Evolutionary conservation across 1,140 invertebrate genomes (phyloP), one percentile per base, ranked within the genome.

Genomic region (Sinella curviseta): DNA sequence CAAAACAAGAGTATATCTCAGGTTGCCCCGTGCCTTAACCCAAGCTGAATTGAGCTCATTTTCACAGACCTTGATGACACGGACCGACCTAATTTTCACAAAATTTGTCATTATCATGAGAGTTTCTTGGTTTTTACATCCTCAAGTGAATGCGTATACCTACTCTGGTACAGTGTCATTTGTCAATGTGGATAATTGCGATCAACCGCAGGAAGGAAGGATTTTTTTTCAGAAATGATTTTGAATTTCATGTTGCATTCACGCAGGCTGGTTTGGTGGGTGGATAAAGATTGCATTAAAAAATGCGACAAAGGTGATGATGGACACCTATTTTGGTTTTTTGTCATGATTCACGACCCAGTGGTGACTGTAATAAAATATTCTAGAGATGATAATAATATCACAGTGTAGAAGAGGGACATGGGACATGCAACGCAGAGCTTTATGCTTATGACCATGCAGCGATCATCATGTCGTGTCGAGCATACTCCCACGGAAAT

Each of bases 401-500:
- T n/a, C n/a, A n/a, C n/a, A n/a, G n/a, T 48, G 39, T 8, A 48
- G 39, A 48, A 4, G 4, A 48, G 4, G 39, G 17, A 4, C 39
- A 4, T 48, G 39, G 4, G 39, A 48, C 39, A 48, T 48, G 57
- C 3, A 60, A 60, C 57, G 24, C 3, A n/a, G n/a, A n/a, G n/a
- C n/a, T n/a, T 60, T n/a, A 60, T 60, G 57, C 14, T 48, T 65
- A 65, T 26, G 8, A 16, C 16, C 57, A n/a, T n/a, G n/a, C n/a
- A n/a, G 57, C 14, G 4, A 26, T 26, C 57, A 65, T 26, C 57
- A 16, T 65, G 57, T 65, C 57, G 57, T 65, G 57, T 65, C 57
- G 57, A 12, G 57, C n/a, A 33, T 70, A 70, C 65, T 70, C 65
- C 65, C 65, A 70, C 65, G 30, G 65, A 70, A 70, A 70, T 70